These are phyloP conservation scores for Rhamnusium bicolor DNA, from an alignment of 2,888 invertebrate species.

Conservation along the genomic window DNA sequence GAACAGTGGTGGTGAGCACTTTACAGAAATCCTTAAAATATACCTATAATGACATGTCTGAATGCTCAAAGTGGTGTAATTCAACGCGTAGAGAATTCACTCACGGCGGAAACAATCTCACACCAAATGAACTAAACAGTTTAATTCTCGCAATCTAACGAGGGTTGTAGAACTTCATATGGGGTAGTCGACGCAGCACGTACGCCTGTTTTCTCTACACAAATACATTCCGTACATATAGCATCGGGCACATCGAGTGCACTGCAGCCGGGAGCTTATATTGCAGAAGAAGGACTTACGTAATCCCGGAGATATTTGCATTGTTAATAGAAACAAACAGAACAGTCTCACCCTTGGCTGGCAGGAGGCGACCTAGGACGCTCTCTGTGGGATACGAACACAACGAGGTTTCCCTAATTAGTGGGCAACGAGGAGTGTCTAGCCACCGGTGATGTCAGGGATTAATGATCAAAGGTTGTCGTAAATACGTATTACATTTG, in stretches of 20 bases:
- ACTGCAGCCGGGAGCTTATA: constrained; percentile 11
- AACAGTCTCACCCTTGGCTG: constrained; percentile 33
- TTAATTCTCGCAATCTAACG: constrained; percentile 48
- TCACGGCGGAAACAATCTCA: constrained; percentile 49
- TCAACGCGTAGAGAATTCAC: constrained; percentile 2
- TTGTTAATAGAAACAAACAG: constrained; percentile 45
- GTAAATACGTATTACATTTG: constrained; percentile 42
- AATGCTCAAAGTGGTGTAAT: constrained; percentile 10
- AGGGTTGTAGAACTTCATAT: constrained; percentile 15
- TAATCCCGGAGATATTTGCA: constrained; percentile 41
- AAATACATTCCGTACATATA: not conserved
- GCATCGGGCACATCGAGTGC: not conserved
- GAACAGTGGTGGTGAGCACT: constrained; percentile 7
- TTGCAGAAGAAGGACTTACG: constrained; percentile 35
- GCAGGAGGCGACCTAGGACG: not conserved
- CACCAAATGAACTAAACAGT: constrained; percentile 52
- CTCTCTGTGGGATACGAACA: constrained; percentile 15
- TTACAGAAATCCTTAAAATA: constrained; percentile 4
- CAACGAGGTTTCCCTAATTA: constrained; percentile 40
- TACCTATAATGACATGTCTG: constrained; percentile 22
- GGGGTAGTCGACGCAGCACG: constrained; percentile 29
- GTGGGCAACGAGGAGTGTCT: constrained; percentile 40
- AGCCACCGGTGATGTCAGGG: constrained; percentile 28
- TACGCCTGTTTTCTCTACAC: constrained; percentile 33
- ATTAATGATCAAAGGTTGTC: constrained; percentile 47